A percentile compares a stretch with the other conserved stretches of the same genome.
Conservation (phyloP, 53 echinoderm and acorn worm genomes). For the Zoroaster sp. region DNA sequence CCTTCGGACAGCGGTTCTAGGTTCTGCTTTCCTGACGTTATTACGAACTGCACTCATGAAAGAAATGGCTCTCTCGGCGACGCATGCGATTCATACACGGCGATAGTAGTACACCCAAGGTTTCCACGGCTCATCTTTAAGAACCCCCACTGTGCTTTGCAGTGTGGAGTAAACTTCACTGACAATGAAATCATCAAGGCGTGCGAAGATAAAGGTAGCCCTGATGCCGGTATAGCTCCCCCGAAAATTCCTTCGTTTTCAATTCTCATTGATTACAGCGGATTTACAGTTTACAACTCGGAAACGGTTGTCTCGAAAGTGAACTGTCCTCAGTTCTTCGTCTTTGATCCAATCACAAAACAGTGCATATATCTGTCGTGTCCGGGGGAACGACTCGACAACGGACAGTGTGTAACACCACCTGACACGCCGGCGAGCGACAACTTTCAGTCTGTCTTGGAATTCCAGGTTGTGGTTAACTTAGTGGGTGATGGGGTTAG, state of each 20-base stretch:
- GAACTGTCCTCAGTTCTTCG: neutral
- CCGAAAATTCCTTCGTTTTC: neutral
- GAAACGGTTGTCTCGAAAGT: neutral
- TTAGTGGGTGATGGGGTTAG: neutral
- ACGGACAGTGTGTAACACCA: neutral
- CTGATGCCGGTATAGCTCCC: neutral
- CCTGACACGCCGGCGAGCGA: neutral
- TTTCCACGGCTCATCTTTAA: constrained; percentile 4
- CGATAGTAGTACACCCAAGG: neutral
- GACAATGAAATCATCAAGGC: neutral
- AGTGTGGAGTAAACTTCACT: constrained; percentile 24
- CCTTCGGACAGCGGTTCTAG: neutral
- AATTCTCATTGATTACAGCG: neutral
- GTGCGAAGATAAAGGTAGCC: too few relatives aligned
- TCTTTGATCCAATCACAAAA: neutral
- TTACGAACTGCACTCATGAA: neutral
- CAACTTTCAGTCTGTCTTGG: neutral
- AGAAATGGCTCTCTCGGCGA: neutral
- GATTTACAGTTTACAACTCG: neutral
- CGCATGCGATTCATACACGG: constrained; percentile 6
- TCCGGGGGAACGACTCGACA: neutral
- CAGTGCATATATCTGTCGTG: constrained; percentile 9
- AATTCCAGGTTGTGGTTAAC: neutral
- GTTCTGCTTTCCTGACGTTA: neutral
- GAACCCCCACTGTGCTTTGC: constrained; percentile 64